Conservation (phyloP, 2,797 vertebrate species). For the Labroides dimidiatus region DNA sequence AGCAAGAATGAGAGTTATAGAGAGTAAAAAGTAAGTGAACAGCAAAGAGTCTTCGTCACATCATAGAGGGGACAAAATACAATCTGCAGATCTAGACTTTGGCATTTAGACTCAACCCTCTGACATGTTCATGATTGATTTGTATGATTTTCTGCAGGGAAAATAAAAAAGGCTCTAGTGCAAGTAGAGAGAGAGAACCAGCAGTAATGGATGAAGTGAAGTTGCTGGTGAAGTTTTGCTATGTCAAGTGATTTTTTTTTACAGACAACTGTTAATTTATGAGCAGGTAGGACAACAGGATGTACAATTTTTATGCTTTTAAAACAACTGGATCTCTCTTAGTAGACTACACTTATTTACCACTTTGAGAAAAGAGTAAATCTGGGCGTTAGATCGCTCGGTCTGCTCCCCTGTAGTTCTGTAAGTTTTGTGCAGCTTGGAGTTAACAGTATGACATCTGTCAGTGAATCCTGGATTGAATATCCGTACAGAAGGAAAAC, state of each 20-base stretch:
- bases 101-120: background rate
- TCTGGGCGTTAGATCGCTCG: background rate
- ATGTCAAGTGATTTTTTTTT: slow-evolving; percentile 1
- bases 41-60: slow-evolving; percentile 21
- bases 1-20: slow-evolving; percentile 14
- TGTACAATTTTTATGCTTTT: slow-evolving; percentile 6
- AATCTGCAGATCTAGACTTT: background rate
- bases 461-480: background rate
- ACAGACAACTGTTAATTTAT: background rate
- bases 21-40: slow-evolving; percentile 23
- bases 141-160: slow-evolving; percentile 15
- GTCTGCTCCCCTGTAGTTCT: slow-evolving; percentile 1
- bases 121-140: slow-evolving; percentile 13
- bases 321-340: background rate
- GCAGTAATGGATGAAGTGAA: slow-evolving; percentile 3
- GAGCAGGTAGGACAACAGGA: background rate
- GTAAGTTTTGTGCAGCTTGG: background rate
- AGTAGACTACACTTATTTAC: background rate
- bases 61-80: background rate
- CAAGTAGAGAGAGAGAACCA: slow-evolving; percentile 39
- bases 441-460: background rate
- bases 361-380: slow-evolving; percentile 12
- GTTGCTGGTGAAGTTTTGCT: slow-evolving; percentile 1
- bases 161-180: slow-evolving; percentile 25
- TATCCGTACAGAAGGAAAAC: background rate